Conservation (phyloP, 2,888 invertebrate species). For the Nomada hirtipes region DNA sequence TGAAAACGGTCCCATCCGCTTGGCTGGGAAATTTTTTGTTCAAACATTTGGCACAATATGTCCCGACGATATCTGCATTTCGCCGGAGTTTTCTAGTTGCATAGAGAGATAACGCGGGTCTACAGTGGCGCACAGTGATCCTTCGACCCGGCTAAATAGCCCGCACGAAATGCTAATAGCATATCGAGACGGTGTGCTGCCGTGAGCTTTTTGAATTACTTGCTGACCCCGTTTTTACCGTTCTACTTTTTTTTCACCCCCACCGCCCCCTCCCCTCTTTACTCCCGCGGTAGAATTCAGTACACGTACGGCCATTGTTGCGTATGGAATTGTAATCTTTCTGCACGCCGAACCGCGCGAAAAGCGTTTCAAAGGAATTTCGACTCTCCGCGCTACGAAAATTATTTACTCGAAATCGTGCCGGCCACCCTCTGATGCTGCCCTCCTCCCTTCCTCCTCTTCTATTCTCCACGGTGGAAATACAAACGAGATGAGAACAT, state of each 20-base stretch:
- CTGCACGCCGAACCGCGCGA: conserved; percentile 5
- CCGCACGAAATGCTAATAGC: conserved; percentile 60
- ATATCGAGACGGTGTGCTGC: conserved; percentile 50
- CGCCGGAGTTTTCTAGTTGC: neutral
- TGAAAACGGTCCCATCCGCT: too few relatives aligned
- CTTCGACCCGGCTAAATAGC: conserved; percentile 47
- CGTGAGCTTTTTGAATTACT: conserved; percentile 64
- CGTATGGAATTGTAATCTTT: conserved; percentile 27
- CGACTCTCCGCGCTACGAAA: neutral
- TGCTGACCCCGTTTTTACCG: conserved; percentile 60
- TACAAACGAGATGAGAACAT: too few relatives aligned
- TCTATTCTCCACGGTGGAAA: neutral
- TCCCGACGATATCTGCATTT: neutral
- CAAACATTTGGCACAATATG: too few relatives aligned
- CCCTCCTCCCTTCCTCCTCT: too few relatives aligned
- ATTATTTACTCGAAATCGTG: conserved; percentile 1
- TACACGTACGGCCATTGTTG: conserved; percentile 25
- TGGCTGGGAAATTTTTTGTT: too few relatives aligned
- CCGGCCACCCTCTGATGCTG: too few relatives aligned
- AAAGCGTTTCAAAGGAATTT: conserved; percentile 14
- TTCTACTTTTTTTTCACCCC: conserved; percentile 44
- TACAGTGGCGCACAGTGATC: conserved; percentile 2
- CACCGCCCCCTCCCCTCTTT: neutral
- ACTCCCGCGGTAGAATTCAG: conserved; percentile 25
- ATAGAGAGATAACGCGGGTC: conserved; percentile 30